Conservation (phyloP, 1,140 invertebrate genomes). For the Euwallacea similis region DNA sequence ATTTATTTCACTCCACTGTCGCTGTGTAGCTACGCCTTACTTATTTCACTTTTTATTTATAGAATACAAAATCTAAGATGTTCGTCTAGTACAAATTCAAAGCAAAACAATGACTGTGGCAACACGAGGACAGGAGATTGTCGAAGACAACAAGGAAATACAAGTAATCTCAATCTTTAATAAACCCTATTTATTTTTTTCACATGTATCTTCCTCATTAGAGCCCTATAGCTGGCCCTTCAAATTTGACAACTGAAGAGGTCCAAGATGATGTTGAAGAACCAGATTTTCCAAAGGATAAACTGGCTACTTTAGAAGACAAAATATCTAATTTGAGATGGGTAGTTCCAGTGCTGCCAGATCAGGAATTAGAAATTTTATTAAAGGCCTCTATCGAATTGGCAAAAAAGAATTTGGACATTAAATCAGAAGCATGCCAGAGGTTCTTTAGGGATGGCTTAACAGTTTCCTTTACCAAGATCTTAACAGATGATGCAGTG, state of each 20-base stretch:
- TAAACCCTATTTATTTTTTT: slow-evolving; percentile 2
- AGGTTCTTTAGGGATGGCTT: slow-evolving; percentile 94
- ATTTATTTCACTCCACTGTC: slow-evolving; percentile 23
- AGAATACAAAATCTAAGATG: slow-evolving; percentile 40
- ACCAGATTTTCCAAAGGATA: slow-evolving; percentile 82
- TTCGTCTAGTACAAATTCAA: slow-evolving; percentile 40
- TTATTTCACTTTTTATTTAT: neutral
- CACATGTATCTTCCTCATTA: neutral
- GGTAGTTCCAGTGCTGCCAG: slow-evolving; percentile 95
- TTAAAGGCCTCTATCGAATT: slow-evolving; percentile 88
- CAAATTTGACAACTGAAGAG: slow-evolving; percentile 50
- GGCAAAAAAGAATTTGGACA: slow-evolving; percentile 82
- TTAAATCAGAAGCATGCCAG: slow-evolving; percentile 87
- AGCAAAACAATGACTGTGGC: slow-evolving; percentile 61
- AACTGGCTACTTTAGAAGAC: slow-evolving; percentile 86
- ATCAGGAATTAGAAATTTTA: slow-evolving; percentile 92
- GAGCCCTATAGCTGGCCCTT: slow-evolving; percentile 51
- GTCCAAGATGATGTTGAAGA: slow-evolving; percentile 59
- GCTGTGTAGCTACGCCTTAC: neutral
- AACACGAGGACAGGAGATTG: slow-evolving; percentile 64
- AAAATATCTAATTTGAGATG: slow-evolving; percentile 93
- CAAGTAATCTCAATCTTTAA: slow-evolving; percentile 52
- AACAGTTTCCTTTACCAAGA: slow-evolving; percentile 94
- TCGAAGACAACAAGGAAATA: slow-evolving; percentile 61
- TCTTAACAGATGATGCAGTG: slow-evolving; percentile 97